Base-by-base conservation (phyloP, 2,888 invertebrate species). In the Dryocosmus kuriphilus region DNA sequence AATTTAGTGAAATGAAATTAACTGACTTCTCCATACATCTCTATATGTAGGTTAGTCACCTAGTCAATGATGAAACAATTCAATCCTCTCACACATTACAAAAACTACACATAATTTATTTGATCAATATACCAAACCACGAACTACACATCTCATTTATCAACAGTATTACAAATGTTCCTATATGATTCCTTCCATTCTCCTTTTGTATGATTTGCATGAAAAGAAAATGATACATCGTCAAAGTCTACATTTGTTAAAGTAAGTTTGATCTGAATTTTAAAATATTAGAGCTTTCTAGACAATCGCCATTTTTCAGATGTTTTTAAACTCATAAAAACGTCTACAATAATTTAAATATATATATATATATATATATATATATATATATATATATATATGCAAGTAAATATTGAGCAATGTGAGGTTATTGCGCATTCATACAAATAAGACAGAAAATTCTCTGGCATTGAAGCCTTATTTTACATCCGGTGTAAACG, bases 1-100 rank as follows among this genome's bases (percentile, higher is more conserved):
- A 88, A 79, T 82, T 86, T 88, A 87, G 85, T 86, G 85, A 87
- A 86, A 83, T 86, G 87, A 85, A 83, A 84, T 73, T 80, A 80
- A 63, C 4, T 81, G 79, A 65, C 79, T 67, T 62, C 81, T 80
- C 63, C 83, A 79, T 57, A 79, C 80, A 65, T 81, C 79, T 81
- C 80, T 71, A 81, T 63, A 80, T 80, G 77, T 76, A 77, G 76
- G 60, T 71, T 65, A 71, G 57, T 76, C 41, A 38, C 22, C 78
- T 55, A 80, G 46, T 60, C 51, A 79, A 77, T 77, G 76, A 65
- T 71, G n/a, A 78, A 74, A 77, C 80, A 73, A 51, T 80, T 77
- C 63, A 67, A 77, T 74, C 76, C 78, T 67, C 74, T 79, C 75
- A 77, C 60, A 86, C 86, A 87, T 88, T 75, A 88, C 90, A 88